These are phyloP conservation scores for Dorcus hopei DNA, from an alignment of 2,888 invertebrate species.

Conservation along the genomic window DNA sequence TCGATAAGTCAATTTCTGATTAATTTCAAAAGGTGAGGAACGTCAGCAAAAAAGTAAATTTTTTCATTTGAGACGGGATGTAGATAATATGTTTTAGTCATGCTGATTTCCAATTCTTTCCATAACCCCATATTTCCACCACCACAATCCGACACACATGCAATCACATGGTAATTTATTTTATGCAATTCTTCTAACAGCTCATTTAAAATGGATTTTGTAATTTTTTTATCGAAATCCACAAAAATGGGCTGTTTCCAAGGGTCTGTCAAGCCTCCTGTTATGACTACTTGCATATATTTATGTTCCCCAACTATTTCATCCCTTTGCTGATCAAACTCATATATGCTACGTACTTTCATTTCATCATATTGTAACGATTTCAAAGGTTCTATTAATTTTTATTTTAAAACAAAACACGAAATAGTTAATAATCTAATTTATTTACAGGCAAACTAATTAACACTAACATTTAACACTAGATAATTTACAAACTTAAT, in stretches of 20 bases:
- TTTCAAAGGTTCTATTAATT: too few species aligned
- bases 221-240: constrained; percentile 27
- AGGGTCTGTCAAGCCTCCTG: constrained; percentile 23
- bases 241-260: constrained; percentile 29
- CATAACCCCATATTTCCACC: constrained; percentile 23
- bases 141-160: constrained; percentile 12
- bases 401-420: too few species aligned
- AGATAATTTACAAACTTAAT: too few species aligned
- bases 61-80: constrained; percentile 14
- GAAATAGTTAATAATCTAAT: too few species aligned
- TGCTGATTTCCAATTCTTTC: constrained; percentile 13
- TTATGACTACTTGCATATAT: constrained; percentile 28
- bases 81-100: not conserved
- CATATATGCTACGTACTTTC: too few species aligned
- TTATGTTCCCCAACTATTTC: constrained; percentile 23
- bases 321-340: too few species aligned
- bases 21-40: constrained; percentile 24
- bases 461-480: too few species aligned
- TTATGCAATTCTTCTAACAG: constrained; percentile 10
- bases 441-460: too few species aligned
- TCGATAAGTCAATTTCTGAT: constrained; percentile 26
- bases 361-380: too few species aligned
- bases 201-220: constrained; percentile 16
- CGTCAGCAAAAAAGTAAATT: constrained; percentile 22
- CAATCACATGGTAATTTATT: constrained; percentile 19